phyloP scores from a whole-genome alignment of 2,888 invertebrate species.

The Dryobotodes eremita region DNA sequence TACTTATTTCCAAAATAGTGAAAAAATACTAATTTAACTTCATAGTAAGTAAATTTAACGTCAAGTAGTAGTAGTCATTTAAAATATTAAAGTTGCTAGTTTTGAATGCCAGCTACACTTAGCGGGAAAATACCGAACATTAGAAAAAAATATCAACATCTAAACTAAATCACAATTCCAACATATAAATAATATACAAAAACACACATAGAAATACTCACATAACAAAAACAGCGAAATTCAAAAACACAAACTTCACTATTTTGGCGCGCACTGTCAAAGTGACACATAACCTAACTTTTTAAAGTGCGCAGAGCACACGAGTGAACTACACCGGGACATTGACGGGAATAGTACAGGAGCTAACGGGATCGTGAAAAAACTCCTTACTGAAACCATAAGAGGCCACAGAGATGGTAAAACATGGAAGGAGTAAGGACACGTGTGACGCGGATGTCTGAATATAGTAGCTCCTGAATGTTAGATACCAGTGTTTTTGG shows the following conservation, averaged over 20 bases:
- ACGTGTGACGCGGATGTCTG: slow-evolving; percentile 18
- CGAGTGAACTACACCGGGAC: slow-evolving; percentile 78
- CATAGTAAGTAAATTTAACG: too few relatives aligned
- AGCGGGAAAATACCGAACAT: background rate
- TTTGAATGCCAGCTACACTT: background rate
- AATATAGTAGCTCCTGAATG: slow-evolving; percentile 14
- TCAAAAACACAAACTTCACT: slow-evolving; percentile 70
- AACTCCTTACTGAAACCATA: slow-evolving; percentile 77
- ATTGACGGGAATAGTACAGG: slow-evolving; percentile 83
- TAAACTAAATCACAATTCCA: background rate
- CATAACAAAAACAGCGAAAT: slow-evolving; percentile 51
- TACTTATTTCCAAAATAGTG: background rate
- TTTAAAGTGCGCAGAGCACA: slow-evolving; percentile 70
- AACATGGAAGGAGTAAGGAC: slow-evolving; percentile 44
- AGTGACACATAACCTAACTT: slow-evolving; percentile 79
- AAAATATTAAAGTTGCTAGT: too few relatives aligned
- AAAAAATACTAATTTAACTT: background rate
- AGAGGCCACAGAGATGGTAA: slow-evolving; percentile 44
- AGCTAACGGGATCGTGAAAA: slow-evolving; percentile 80
- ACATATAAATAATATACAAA: background rate
- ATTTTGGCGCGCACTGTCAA: slow-evolving; percentile 81
- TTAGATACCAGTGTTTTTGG: background rate
- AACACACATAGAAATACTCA: slow-evolving; percentile 57
- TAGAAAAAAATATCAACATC: background rate
- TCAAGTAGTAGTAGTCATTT: too few relatives aligned